Base-by-base conservation (phyloP, 2,797 vertebrate genomes). In the Alcedo quadribrachys region DNA sequence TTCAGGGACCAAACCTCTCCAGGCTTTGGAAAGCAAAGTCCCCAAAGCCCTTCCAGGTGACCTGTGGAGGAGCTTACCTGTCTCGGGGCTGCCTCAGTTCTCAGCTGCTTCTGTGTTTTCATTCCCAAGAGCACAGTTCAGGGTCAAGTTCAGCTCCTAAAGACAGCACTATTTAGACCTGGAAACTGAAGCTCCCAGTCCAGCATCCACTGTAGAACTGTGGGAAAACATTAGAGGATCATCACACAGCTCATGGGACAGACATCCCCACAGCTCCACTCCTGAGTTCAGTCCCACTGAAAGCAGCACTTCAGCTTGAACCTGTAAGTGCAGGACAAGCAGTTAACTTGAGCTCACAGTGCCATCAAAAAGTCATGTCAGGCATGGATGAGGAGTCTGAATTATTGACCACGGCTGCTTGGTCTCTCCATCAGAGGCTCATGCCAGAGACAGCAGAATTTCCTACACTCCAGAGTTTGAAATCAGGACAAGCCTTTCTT, bases 261-360 rank as follows among this genome's bases (percentile, higher is more conserved):
- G 40, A 15, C 6, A 5, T 1, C n/a, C 27, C 55, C 45, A 27
- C 37, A 68, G 75, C 60, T 43, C 10, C 7, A 1, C 22, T 55
- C 24, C 42, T 0, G 3, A 6, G 22, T 68, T 12, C 67, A 50
- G n/a, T 20, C 42, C 55, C 21, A 7, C 1, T 0, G 6, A 15
- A 24, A 81, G 42, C 54, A 65, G 32, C 15, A 1, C 8, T 30
- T 75, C 3, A 4, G 24, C n/a, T 27, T 62, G 61, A 50, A 55
- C 16, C 51, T 13, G 1, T 11, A 2, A 0, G 42, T 28, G 53
- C 40, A 58, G 61, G 48, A 48, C 10, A 17, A 61, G 35, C 35
- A 21, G n/a, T 1, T 16, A 54, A 8, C 12, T 22, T 8, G 30
- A 69, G 76, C 48, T 77, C 5, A 0, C 14, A 24, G 45, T 2